phyloP scores from a whole-genome alignment of 2,797 vertebrate species.

The Hypotaenidia philippensis region DNA sequence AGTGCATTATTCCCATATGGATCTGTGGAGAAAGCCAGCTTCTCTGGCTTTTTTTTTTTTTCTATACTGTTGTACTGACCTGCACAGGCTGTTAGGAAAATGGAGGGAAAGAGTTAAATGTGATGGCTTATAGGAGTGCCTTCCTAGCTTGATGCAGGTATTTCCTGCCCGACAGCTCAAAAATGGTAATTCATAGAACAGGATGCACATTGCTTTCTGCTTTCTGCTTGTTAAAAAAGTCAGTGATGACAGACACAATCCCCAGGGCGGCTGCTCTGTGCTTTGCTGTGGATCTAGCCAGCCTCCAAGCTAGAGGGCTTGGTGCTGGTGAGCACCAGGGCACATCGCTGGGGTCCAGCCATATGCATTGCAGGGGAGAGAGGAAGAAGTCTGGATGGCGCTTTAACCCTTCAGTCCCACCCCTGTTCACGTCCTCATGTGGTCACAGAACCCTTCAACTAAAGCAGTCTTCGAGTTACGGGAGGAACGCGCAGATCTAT shows the following conservation, averaged over 20 bases:
- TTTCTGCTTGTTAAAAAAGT: conserved; percentile 7
- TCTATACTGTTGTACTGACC: neutral
- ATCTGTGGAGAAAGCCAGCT: neutral
- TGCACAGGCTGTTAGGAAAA: neutral
- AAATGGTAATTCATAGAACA: neutral
- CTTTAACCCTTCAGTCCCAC: neutral
- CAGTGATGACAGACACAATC: neutral
- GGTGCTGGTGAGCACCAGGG: neutral
- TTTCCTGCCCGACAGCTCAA: neutral
- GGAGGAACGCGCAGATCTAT: neutral
- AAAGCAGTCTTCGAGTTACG: neutral
- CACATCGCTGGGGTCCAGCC: neutral
- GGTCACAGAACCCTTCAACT: neutral
- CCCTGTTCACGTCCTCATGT: neutral
- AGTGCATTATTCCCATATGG: neutral
- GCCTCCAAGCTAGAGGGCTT: neutral
- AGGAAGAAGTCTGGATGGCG: neutral
- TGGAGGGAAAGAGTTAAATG: neutral
- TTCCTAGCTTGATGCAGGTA: neutral
- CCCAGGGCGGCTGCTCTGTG: neutral
- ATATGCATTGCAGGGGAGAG: neutral
- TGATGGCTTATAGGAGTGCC: neutral
- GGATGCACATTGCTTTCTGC: conserved; percentile 16
- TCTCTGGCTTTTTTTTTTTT: neutral
- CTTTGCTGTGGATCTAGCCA: neutral